Percentiles rank a stretch among this genome's conserved stretches.
Evolutionary conservation across 2,797 vertebrate species (phyloP).

Genomic region (Notoglanidium macrostoma): DNA sequence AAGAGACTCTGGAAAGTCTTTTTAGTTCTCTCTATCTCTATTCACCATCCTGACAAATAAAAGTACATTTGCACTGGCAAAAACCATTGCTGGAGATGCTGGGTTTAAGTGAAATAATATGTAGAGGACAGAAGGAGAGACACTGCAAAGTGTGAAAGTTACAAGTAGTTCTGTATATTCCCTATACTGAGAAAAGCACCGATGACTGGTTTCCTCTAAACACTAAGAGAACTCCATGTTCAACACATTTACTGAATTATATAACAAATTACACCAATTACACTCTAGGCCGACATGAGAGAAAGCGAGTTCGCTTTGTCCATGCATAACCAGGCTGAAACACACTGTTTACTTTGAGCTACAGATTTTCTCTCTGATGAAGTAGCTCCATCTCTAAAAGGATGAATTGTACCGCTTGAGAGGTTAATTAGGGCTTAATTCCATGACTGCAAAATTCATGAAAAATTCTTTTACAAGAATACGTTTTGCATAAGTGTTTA

Average conservation of each 20-base stretch:
- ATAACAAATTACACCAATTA: background rate
- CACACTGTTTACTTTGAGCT: background rate
- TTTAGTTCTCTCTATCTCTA: background rate
- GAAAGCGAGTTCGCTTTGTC: background rate
- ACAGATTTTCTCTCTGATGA: background rate
- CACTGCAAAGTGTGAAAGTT: background rate
- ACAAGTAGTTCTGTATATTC: background rate
- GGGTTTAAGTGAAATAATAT: slow-evolving; percentile 1
- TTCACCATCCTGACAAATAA: background rate
- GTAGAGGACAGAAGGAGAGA: background rate
- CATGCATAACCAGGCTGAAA: background rate
- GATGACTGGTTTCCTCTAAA: background rate
- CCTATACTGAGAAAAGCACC: background rate
- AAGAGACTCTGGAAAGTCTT: background rate
- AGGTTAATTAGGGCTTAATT: slow-evolving; percentile 8
- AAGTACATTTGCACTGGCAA: slow-evolving; percentile 17
- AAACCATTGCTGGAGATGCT: background rate
- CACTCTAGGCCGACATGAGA: background rate
- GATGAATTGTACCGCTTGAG: slow-evolving; percentile 11
- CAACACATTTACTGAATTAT: background rate
- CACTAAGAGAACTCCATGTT: background rate
- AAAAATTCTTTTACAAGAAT: background rate
- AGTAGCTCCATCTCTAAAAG: background rate
- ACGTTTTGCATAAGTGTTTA: slow-evolving; percentile 9
- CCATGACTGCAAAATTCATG: background rate